Percentiles rank a stretch among this genome's conserved stretches.
These are phyloP conservation scores for Cheilosia variabilis DNA, from an alignment of 2,888 invertebrate species.

Conservation along the genomic window DNA sequence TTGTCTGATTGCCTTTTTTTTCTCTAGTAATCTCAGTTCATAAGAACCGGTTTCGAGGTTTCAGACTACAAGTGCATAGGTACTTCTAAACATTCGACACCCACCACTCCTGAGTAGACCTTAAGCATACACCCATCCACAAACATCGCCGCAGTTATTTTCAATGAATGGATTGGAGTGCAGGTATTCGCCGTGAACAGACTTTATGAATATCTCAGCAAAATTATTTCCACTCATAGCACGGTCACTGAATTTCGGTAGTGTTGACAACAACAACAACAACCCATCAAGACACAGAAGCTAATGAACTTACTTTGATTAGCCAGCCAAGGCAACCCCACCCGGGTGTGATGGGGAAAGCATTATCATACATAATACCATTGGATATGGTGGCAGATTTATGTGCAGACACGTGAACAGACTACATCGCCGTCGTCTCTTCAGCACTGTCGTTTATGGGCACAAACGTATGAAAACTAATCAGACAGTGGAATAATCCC, in stretches of 20 bases:
- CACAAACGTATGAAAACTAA: conserved; percentile 72
- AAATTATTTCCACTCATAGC: conserved; percentile 47
- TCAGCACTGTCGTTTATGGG: conserved; percentile 53
- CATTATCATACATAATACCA: conserved; percentile 73
- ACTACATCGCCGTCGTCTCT: conserved; percentile 28
- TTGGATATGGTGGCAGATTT: conserved; percentile 60
- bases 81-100: too few species aligned
- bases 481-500: conserved; percentile 74
- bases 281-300: conserved; percentile 45
- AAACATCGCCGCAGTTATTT: conserved; percentile 11
- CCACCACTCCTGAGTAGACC: background rate
- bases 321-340: conserved; percentile 60
- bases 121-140: background rate
- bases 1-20: too few species aligned
- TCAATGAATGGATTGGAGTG: conserved; percentile 29
- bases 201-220: conserved; percentile 69
- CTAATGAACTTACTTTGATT: conserved; percentile 73
- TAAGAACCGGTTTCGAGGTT: too few species aligned
- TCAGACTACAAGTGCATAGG: too few species aligned
- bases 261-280: conserved; percentile 42
- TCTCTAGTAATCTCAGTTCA: too few species aligned
- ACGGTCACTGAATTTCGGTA: conserved; percentile 61
- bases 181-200: conserved; percentile 15
- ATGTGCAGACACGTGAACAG: conserved; percentile 73
- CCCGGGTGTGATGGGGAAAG: conserved; percentile 42